Evolutionary conservation across 1,140 invertebrate species (phyloP).

Genomic region (Trichoplusia ni): DNA sequence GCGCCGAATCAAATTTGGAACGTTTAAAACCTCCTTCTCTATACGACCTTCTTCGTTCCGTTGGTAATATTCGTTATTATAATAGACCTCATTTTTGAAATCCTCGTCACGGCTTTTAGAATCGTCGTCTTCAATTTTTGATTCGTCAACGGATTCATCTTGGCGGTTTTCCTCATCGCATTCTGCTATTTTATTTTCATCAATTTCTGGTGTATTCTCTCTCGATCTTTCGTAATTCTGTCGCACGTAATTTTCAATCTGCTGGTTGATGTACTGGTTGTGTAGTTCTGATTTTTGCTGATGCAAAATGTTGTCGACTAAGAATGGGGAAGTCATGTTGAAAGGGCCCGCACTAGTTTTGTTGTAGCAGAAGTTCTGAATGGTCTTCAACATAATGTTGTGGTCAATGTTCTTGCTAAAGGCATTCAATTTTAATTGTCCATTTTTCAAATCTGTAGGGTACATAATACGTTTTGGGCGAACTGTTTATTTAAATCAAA

Average conservation of each 20-base stretch:
- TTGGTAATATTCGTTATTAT: constrained; percentile 60
- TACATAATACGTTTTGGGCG: constrained; percentile 61
- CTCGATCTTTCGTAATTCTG: constrained; percentile 65
- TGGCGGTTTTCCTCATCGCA: constrained; percentile 60
- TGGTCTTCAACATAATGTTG: constrained; percentile 77
- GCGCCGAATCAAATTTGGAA: constrained; percentile 57
- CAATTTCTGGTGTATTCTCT: constrained; percentile 67
- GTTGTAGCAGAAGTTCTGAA: constrained; percentile 70
- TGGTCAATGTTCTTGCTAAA: constrained; percentile 61
- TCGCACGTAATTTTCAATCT: constrained; percentile 72
- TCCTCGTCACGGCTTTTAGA: constrained; percentile 69
- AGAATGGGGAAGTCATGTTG: constrained; percentile 77
- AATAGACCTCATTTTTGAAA: constrained; percentile 61
- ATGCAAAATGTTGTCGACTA: constrained; percentile 77
- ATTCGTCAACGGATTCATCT: constrained; percentile 55
- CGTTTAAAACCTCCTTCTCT: constrained; percentile 71
- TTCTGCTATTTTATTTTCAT: constrained; percentile 53
- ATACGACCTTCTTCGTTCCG: constrained; percentile 46
- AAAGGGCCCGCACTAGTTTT: constrained; percentile 57
- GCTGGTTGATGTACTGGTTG: constrained; percentile 78
- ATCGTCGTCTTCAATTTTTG: constrained; percentile 73
- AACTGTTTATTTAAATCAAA: neutral
- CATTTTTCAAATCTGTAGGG: constrained; percentile 71
- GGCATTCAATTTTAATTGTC: constrained; percentile 64
- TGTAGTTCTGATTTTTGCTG: constrained; percentile 77